Evolutionary conservation across 1,140 invertebrate species (phyloP).

Genomic region (Asobara japonica): DNA sequence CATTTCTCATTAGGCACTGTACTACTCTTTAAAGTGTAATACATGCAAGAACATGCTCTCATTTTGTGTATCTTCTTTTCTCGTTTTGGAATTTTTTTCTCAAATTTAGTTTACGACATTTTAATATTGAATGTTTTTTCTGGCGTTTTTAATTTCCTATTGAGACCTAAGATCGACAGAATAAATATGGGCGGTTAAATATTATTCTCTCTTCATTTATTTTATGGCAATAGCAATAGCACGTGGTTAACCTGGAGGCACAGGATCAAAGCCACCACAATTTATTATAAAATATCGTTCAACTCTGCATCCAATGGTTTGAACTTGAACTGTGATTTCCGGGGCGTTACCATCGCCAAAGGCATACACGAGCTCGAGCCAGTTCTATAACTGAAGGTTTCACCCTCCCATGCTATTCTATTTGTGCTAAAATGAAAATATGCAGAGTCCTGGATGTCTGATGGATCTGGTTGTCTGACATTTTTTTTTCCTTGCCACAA

Average conservation of each 20-base stretch:
- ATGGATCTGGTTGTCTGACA: not conserved
- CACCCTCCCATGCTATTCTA: not conserved
- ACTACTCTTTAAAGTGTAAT: no score
- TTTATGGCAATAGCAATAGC: not conserved
- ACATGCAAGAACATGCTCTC: no score
- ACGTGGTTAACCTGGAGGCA: not conserved
- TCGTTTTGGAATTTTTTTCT: no score
- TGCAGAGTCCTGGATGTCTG: not conserved
- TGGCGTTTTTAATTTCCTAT: no score
- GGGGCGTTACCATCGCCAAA: constrained; percentile 12
- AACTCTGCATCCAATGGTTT: not conserved
- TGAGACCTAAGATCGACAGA: no score
- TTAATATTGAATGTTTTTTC: no score
- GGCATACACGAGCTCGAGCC: constrained; percentile 1
- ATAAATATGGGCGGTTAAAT: not conserved
- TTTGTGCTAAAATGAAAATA: not conserved
- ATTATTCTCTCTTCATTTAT: not conserved
- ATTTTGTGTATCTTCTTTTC: no score
- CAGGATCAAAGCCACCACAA: not conserved
- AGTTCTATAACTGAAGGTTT: not conserved
- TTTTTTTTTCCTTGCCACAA: not conserved
- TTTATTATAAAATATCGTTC: constrained; percentile 7
- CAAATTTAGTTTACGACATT: no score
- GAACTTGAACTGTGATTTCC: constrained; percentile 15
- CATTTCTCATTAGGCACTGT: no score